Base-by-base conservation (phyloP, 2,113 vertebrate genomes). In the Pollimyrus isidori region DNA sequence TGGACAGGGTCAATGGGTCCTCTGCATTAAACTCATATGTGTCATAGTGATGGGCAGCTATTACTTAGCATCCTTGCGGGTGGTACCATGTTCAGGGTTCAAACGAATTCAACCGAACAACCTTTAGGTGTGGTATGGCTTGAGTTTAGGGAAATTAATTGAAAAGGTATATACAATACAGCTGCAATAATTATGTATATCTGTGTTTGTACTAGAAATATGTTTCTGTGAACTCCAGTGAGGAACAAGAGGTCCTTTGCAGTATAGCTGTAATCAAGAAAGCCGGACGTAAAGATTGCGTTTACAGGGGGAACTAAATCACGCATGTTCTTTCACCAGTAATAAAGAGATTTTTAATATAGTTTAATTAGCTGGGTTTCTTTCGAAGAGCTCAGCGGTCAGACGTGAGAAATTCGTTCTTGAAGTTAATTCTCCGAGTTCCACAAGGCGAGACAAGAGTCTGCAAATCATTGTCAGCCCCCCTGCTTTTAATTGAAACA, bases 401-500 rank as follows among this genome's bases (percentile, higher is more conserved):
- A 69, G 56, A 42, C 26, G 83, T 50, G 84, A 89, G 89, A 30
- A 30, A 87, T 86, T 86, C 84, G 87, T 89, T 89, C 89, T 58
- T 23, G 62, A 89, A 89, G 83, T n/a, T 73, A 89, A 89, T 89
- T 85, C 89, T 89, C 62, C 35, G 46, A 73, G 48, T 82, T 86
- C 56, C 84, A 65, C 56, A 89, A 86, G 53, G 45, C 84, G 30
- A 73, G 56, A 65, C 56, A 69, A 62, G 48, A 50, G 56, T 45
- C 48, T 84, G 56, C 11, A 86, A 69, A 89, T 87, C 65, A 89
- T 23, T 89, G 88, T n/a, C 84, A 49, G 56, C 35, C n/a, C 83
- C 50, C 82, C 48, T 26, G 19, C 58, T 87, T 89, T 89, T 89
- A 89, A 89, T 69, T 89, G 89, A 89, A 89, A 89, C 89, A 89